Conservation (phyloP, 2,113 vertebrate species). For the Phrynocephalus versicolor region DNA sequence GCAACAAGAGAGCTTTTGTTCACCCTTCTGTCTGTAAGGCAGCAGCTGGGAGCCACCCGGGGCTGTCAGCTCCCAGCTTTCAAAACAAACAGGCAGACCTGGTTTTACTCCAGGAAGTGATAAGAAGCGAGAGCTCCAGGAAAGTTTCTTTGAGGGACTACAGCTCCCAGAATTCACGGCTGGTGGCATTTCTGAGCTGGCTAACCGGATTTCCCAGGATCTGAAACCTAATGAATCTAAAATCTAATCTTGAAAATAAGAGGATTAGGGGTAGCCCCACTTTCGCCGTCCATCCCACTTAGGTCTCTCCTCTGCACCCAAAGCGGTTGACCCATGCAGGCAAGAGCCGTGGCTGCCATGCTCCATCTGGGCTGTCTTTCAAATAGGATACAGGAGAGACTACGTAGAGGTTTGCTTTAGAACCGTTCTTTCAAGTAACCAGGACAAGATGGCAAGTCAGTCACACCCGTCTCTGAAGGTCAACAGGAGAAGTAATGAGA, state of each 20-base stretch:
- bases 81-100: neutral
- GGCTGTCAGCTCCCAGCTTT: neutral
- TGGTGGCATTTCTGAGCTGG: no score
- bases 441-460: neutral
- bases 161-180: no score
- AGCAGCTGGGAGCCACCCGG: neutral
- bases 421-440: neutral
- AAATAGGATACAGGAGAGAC: neutral
- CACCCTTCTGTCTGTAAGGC: neutral
- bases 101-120: neutral
- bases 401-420: neutral
- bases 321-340: neutral
- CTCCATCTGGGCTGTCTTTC: neutral
- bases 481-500: neutral
- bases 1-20: constrained; percentile 16
- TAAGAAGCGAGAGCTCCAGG: neutral
- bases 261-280: neutral
- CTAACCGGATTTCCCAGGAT: no score
- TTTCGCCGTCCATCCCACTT: neutral
- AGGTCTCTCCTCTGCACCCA: neutral
- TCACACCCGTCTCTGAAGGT: neutral
- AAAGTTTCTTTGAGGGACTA: no score
- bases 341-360: neutral
- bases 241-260: neutral
- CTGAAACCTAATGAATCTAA: neutral